Base-by-base conservation (phyloP, 2,797 vertebrate genomes). In the Enteromius unitaeniatus region DNA sequence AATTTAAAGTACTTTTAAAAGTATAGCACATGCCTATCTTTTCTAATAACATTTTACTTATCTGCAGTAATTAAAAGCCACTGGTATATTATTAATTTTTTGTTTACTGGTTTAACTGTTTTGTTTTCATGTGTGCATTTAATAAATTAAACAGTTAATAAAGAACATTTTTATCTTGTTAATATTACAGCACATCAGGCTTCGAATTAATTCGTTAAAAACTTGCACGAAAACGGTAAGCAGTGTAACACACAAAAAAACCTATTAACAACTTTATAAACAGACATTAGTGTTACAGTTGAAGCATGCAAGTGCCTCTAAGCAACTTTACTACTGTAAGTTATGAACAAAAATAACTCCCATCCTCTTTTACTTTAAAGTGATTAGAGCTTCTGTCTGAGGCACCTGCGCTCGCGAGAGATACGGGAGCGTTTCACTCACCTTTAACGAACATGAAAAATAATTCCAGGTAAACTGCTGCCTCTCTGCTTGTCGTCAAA, bases 401-500 rank as follows among this genome's bases (percentile, higher is more conserved):
- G 14, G 55, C 80, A 62, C 79, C 37, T 70, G 68, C 53, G 79
- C 78, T 79, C 47, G 45, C 10, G 64, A 64, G 13, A 47, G 23
- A 72, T 3, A 1, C 28, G 17, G 34, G 26, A 47, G 31, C 2
- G 31, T 23, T 45, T 13, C 3, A 84, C 85, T 86, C 78, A 86
- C 85, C 85, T 76, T 77, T 49, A 70, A 55, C 37, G 17, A 73
- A 64, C 75, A 67, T 65, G 49, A 49, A 83, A 51, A 31, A 65
- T 34, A 65, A 83, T 42, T 60, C 76, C 77, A 70, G 78, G 53
- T 23, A 47, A 70, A 70, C 19, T 11, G 60, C 37, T 58, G 85
- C 60, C 79, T 55, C n/a, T n/a, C 64, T 31, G 58, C 47, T 74
- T 40, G 55, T 34, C 45, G 55, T 85, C 40, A 85, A 15, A 80